Percentiles rank a stretch among this genome's conserved stretches.
Evolutionary conservation across 2,113 vertebrate genomes (phyloP).

Genomic region (Prinia subflava): DNA sequence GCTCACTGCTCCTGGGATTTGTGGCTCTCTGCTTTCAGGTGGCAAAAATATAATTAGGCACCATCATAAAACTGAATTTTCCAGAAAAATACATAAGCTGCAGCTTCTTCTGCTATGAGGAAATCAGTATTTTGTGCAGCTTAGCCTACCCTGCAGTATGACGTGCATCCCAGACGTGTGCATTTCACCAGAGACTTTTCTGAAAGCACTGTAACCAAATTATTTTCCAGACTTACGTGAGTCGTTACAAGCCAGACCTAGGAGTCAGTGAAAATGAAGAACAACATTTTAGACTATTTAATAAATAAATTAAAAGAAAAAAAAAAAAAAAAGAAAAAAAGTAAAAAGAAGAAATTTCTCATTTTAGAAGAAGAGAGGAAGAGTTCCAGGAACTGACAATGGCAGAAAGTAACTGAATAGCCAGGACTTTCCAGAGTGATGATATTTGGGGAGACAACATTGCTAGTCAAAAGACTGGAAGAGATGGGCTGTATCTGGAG

Average conservation of each 20-base stretch:
- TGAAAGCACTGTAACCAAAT: slow-evolving; percentile 71
- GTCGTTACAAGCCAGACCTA: not conserved
- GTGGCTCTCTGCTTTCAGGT: not conserved
- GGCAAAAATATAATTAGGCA: not conserved
- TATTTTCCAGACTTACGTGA: slow-evolving; percentile 50
- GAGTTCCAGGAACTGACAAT: not conserved
- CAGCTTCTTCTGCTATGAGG: not conserved
- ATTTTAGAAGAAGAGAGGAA: not conserved
- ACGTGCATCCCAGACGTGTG: slow-evolving; percentile 10
- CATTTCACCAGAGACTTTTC: slow-evolving; percentile 50
- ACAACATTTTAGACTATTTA: not conserved
- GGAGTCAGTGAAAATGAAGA: not conserved
- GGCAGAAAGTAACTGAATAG: not conserved
- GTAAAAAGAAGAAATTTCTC: not conserved
- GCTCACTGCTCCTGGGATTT: not conserved
- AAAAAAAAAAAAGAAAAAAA: not conserved
- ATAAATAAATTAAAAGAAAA: not conserved
- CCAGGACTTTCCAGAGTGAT: not conserved
- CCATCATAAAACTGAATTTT: not conserved
- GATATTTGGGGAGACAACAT: not conserved
- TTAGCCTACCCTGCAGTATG: not conserved
- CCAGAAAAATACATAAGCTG: not conserved
- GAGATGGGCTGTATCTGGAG: not conserved
- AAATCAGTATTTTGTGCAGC: not conserved
- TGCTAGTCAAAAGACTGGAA: not conserved